Evolutionary conservation across 2,113 vertebrate species (phyloP), one percentile per base, ranked within the genome.

Genomic region (Ailuropoda melanoleuca): DNA sequence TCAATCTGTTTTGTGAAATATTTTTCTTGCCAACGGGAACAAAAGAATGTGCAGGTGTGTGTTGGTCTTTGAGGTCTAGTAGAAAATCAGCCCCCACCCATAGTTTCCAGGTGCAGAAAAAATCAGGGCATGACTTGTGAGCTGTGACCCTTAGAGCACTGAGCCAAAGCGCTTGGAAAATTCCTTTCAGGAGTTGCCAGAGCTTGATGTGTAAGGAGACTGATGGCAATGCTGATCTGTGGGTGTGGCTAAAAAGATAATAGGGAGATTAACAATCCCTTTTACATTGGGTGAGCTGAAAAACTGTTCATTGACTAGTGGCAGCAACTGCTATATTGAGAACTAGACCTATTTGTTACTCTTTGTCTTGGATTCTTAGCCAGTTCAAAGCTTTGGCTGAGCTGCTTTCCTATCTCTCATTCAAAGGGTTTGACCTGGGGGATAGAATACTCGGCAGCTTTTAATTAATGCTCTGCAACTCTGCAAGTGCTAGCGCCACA

Each of bases 11-110:
- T 60, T 95, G 50, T 88, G 81, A 97, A 97, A 94, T 77, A 11
- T 74, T 91, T 94, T 60, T 88, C 72, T 97, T 97, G 80, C 77
- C 85, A 97, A 39, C 39, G 83, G n/a, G 77, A 97, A 97, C 90
- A 97, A 98, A 97, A 96, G 97, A 95, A 97, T 74, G 53, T 94
- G 97, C 98, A 98, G 96, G 94, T 98, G 98, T 95, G 96, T 89
- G 93, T 98, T 96, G 97, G 64, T 97, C 89, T 97, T 85, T 87
- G 66, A 93, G 31, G 50, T 95, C 82, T 92, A 95, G 37, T 62
- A 77, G 93, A 97, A 95, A 91, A 81, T 39, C 60, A 91, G 55
- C 74, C 75, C 83, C 97, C 86, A 92, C 89, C 89, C 74, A 90
- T 46, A 93, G 72, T 94, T 97, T 95, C 96, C 97, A 96, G 97